Evolutionary conservation across 1,140 invertebrate genomes (phyloP).

Genomic region (Pogonomyrmex barbatus): DNA sequence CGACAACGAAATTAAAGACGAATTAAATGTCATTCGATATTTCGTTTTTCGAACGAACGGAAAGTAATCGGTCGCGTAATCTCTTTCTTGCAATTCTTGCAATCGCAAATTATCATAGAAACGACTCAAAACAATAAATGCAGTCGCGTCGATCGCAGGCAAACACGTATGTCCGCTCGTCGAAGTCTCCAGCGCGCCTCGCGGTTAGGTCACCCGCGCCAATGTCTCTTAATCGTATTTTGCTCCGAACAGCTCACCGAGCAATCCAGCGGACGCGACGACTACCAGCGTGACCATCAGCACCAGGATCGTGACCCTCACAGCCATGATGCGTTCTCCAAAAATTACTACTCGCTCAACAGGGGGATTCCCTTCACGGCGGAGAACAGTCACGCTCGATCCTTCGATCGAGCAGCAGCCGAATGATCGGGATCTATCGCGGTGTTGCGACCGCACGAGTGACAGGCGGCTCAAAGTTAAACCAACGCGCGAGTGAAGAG

Average conservation of each 20-base stretch:
- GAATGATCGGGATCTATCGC: conserved; percentile 35
- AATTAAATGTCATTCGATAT: neutral
- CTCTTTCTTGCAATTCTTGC: conserved; percentile 4
- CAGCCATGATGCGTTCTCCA: conserved; percentile 68
- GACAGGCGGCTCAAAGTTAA: conserved; percentile 47
- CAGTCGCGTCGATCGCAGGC: neutral
- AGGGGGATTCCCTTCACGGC: neutral
- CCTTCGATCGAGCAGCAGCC: conserved; percentile 50
- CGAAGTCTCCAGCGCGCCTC: conserved; percentile 30
- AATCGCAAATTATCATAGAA: neutral
- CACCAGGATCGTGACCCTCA: conserved; percentile 74
- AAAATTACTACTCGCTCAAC: neutral
- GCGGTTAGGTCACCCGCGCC: neutral
- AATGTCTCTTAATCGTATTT: conserved; percentile 5
- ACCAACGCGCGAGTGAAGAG: conserved; percentile 39
- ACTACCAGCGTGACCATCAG: conserved; percentile 75
- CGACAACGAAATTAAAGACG: neutral
- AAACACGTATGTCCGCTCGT: conserved; percentile 30
- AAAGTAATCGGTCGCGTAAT: neutral
- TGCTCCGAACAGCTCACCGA: conserved; percentile 79
- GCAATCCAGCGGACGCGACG: conserved; percentile 81
- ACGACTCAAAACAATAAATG: neutral
- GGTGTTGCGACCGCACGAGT: conserved; percentile 18
- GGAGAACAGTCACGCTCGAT: conserved; percentile 40
- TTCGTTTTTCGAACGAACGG: neutral